Percentiles rank a stretch among this genome's conserved stretches.
Conservation (phyloP, 2,888 invertebrate genomes). For the Urechis unicinctus region DNA sequence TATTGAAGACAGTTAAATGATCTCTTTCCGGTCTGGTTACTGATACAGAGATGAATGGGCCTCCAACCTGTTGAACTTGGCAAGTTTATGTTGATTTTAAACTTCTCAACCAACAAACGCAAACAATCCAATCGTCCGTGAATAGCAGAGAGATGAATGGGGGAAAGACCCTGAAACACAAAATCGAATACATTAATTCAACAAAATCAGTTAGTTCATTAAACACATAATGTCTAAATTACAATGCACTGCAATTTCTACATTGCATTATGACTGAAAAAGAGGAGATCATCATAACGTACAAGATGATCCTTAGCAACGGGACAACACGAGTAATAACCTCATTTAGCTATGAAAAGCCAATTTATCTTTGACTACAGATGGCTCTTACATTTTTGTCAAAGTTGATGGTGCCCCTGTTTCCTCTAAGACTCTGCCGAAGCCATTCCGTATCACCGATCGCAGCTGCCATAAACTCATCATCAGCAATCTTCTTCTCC, state of each 20-base stretch:
- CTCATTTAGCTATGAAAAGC: no score
- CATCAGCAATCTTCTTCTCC: constrained; percentile 43
- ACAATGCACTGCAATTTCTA: no score
- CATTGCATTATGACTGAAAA: no score
- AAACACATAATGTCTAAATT: no score
- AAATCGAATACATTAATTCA: not conserved
- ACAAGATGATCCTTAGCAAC: constrained; percentile 8
- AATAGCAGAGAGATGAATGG: constrained; percentile 47
- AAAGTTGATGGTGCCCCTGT: constrained; percentile 33
- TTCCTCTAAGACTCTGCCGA: constrained; percentile 41
- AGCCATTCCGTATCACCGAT: constrained; percentile 50
- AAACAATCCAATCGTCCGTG: constrained; percentile 48
- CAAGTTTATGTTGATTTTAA: constrained; percentile 43
- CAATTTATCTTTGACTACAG: not conserved
- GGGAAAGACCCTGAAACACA: constrained; percentile 31
- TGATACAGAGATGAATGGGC: constrained; percentile 47
- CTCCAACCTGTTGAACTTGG: constrained; percentile 46
- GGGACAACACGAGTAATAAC: constrained; percentile 6
- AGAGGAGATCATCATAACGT: no score
- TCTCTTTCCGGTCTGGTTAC: constrained; percentile 46
- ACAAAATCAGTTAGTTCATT: no score
- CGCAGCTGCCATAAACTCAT: constrained; percentile 51
- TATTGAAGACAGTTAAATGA: constrained; percentile 41
- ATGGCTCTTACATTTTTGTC: constrained; percentile 45
- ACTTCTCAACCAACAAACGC: constrained; percentile 42